Evolutionary conservation across 1,140 invertebrate genomes (phyloP).

Genomic region (Drosophila littoralis): DNA sequence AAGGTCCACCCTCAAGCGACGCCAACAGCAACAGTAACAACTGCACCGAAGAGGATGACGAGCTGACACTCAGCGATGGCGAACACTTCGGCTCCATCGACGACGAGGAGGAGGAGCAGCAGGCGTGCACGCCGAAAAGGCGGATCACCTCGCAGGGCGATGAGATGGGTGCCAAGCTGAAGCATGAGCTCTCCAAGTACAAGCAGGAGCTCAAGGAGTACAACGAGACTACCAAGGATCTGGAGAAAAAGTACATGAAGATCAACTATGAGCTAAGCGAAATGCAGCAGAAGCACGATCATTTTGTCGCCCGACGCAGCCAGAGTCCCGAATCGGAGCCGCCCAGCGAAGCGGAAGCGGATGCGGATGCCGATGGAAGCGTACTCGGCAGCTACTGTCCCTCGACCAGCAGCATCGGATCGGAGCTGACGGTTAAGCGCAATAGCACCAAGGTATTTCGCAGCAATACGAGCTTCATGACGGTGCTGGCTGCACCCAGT

Average conservation of each 20-base stretch:
- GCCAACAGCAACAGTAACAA: not conserved
- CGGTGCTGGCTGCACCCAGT: conserved; percentile 45
- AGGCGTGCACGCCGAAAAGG: not conserved
- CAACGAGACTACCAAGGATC: conserved; percentile 73
- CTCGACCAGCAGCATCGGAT: conserved; percentile 45
- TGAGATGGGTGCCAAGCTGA: conserved; percentile 66
- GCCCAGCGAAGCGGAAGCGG: conserved; percentile 25
- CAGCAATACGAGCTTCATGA: conserved; percentile 66
- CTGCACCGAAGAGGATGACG: conserved; percentile 19
- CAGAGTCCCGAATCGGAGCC: conserved; percentile 14
- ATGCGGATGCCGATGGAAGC: conserved; percentile 43
- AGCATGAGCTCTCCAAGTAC: conserved; percentile 70
- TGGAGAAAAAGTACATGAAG: conserved; percentile 79
- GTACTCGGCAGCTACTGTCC: conserved; percentile 2
- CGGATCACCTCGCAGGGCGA: conserved; percentile 12
- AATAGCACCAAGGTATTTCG: conserved; percentile 36
- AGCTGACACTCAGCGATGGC: conserved; percentile 11
- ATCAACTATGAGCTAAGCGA: conserved; percentile 74
- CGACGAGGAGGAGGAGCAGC: conserved; percentile 4
- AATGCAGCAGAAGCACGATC: conserved; percentile 76
- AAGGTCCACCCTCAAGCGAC: not conserved
- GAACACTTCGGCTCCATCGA: conserved; percentile 1
- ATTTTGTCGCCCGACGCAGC: conserved; percentile 43
- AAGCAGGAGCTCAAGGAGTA: conserved; percentile 78
- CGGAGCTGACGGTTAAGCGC: conserved; percentile 39